phyloP scores from a whole-genome alignment of 2,888 invertebrate genomes.

The Diploptera punctata region DNA sequence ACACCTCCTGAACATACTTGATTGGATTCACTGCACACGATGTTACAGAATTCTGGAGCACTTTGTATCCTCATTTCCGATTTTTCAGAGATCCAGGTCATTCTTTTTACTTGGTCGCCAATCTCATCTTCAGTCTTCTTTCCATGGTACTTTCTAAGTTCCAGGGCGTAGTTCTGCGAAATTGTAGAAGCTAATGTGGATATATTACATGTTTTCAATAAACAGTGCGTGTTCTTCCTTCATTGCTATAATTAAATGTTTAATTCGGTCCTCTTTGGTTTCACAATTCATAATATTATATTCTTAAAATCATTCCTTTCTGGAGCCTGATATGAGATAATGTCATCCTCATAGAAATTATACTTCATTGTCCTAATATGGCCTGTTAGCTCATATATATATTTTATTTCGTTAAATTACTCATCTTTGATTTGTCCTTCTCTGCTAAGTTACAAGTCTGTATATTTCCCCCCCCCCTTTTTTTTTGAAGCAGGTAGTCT shows the following conservation, averaged over 20 bases:
- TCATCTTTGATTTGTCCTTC: not conserved
- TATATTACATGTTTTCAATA: not conserved
- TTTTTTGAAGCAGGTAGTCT: not conserved
- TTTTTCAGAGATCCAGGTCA: too few species aligned
- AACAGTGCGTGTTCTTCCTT: not conserved
- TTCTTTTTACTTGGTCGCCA: too few species aligned
- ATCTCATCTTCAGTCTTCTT: too few species aligned
- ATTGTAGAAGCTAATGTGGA: not conserved
- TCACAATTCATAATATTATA: not conserved
- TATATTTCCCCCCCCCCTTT: not conserved
- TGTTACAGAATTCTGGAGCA: too few species aligned
- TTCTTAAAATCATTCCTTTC: slow-evolving; percentile 13
- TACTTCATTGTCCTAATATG: not conserved
- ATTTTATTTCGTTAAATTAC: not conserved
- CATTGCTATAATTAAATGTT: not conserved
- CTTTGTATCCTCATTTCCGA: too few species aligned
- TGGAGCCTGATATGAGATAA: slow-evolving; percentile 9
- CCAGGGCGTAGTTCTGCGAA: too few species aligned
- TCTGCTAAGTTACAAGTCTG: too few species aligned
- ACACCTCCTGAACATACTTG: too few species aligned
- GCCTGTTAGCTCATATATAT: not conserved
- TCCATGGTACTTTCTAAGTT: too few species aligned
- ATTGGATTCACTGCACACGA: too few species aligned
- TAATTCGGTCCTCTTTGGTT: not conserved
- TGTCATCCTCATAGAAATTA: not conserved